Evolutionary conservation across 2,113 vertebrate species (phyloP), one percentile per base, ranked within the genome.

Genomic region (Melanerpes formicivorus): DNA sequence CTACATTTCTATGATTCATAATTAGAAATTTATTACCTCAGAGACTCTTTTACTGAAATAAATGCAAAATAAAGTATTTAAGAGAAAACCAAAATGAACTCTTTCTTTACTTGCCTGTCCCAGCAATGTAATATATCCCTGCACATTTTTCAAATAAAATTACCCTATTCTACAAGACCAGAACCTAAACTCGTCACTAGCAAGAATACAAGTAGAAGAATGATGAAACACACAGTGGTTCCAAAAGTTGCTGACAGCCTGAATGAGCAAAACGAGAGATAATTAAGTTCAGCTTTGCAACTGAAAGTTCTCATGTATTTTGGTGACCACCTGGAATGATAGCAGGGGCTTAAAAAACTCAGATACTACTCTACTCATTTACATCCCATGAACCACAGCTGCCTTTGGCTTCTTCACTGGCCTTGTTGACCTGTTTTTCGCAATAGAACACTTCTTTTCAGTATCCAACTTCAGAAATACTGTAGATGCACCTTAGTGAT

Each of bases 211-310:
- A 81, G 56, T 46, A 83, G 69, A 72, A 78, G 46, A 87, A 87
- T 3, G 22, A 66, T 56, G 58, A 74, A 92, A 87, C 83, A 66
- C 30, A 64, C 27, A n/a, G 70, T 3, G 1, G 34, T 34, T 74
- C 50, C 84, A 73, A 64, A 87, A 93, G 87, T 40, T 88, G 71
- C 80, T 81, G 84, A 88, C 90, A 95, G 84, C 37, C 87, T 93
- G 75, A 77, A 93, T 13, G 64, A 89, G 46, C 80, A 74, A 67
- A 60, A 95, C 1, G 42, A 84, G 66, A 87, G 72, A 63, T 80
- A 93, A 93, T 91, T 91, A 90, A 91, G 75, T 91, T 91, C 85
- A 87, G 69, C 29, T 91, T 74, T 60, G 72, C 34, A 95, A 93
- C 8, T 87, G 14, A 25, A 82, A 91, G 48, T 66, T 89, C 34